Percentiles rank a stretch among this genome's conserved stretches.
phyloP scores from a whole-genome alignment of 2,113 vertebrate species.

The Gallinago paraguaiae region DNA sequence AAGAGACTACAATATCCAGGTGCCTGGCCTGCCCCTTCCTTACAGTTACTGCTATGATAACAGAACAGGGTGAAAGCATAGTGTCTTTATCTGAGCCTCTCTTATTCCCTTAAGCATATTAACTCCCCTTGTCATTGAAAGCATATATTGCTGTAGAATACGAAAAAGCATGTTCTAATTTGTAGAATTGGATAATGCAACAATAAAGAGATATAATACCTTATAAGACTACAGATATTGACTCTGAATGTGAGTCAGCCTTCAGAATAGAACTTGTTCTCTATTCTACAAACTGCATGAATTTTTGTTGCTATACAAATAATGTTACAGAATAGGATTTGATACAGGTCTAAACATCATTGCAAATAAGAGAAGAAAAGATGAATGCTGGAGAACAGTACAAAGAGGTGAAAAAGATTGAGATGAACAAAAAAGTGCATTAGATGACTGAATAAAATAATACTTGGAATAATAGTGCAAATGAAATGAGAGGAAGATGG shows the following conservation, averaged over 20 bases:
- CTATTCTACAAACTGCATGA: neutral
- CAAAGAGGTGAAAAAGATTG: neutral
- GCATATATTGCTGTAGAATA: neutral
- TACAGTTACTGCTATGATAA: neutral
- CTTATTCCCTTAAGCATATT: neutral
- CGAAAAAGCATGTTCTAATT: neutral
- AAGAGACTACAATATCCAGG: neutral
- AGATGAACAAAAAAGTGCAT: neutral
- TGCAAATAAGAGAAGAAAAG: neutral
- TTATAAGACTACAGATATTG: neutral
- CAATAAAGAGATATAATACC: neutral
- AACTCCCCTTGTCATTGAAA: neutral
- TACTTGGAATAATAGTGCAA: neutral
- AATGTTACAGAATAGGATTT: neutral
- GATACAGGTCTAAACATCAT: neutral
- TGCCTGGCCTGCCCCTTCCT: accelerated
- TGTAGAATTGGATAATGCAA: neutral
- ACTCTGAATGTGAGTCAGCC: neutral
- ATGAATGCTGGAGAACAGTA: neutral
- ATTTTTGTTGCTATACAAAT: neutral
- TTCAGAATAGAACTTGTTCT: neutral
- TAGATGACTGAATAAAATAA: neutral
- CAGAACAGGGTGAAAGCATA: neutral
- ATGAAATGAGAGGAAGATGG: neutral
- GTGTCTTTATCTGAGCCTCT: neutral